A percentile compares a stretch with the other conserved stretches of the same genome.
Conservation (phyloP, 2,888 invertebrate genomes). For the Chymomyza caudatula region DNA sequence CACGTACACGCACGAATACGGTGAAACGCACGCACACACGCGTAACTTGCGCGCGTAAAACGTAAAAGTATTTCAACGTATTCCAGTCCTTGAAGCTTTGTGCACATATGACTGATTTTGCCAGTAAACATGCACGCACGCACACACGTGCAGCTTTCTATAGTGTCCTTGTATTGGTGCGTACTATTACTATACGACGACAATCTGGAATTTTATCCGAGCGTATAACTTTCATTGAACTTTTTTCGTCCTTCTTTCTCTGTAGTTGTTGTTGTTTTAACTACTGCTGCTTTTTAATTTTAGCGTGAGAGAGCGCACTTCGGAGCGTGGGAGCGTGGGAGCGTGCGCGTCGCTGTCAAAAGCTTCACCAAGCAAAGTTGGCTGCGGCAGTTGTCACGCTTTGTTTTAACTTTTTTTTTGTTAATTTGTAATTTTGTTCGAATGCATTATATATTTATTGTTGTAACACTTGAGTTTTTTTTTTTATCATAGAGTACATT, state of each 20-base stretch:
- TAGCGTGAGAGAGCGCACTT: neutral
- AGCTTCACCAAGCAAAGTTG: conserved; percentile 49
- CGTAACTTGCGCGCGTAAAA: conserved; percentile 67
- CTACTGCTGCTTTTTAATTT: neutral
- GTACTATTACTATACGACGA: conserved; percentile 52
- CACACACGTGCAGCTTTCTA: conserved; percentile 19
- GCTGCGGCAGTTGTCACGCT: conserved; percentile 51
- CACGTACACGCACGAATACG: conserved; percentile 18
- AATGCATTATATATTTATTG: conserved; percentile 23
- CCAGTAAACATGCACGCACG: neutral
- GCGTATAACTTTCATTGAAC: conserved; percentile 63
- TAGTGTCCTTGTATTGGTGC: conserved; percentile 56
- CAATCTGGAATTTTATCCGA: conserved; percentile 61
- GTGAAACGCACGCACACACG: conserved; percentile 15
- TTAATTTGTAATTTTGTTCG: too few species aligned
- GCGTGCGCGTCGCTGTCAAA: conserved; percentile 21
- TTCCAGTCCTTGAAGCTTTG: conserved; percentile 70
- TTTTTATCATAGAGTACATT: conserved; percentile 37
- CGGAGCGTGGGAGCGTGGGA: conserved; percentile 13
- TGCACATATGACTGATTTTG: neutral
- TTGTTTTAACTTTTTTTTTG: conserved; percentile 30
- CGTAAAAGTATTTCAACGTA: conserved; percentile 56
- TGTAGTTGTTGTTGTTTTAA: conserved; percentile 7
- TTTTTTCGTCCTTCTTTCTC: conserved; percentile 27
- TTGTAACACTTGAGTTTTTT: conserved; percentile 32